phyloP scores from a whole-genome alignment of 2,888 invertebrate species.

The Drosophila fungiperda region DNA sequence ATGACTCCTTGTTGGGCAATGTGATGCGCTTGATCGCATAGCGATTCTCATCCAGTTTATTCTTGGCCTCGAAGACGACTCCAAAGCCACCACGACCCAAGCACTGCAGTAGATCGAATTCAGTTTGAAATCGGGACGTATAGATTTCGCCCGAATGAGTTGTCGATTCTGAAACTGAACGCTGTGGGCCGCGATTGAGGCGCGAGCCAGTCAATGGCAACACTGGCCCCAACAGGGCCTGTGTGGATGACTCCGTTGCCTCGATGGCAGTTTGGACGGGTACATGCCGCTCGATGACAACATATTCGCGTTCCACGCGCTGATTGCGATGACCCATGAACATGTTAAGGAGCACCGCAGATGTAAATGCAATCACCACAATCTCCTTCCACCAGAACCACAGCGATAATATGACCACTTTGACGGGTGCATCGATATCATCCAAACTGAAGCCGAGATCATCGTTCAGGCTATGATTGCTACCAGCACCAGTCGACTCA shows the following conservation, averaged over 20 bases:
- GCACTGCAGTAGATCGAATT: constrained; percentile 93
- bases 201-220: constrained; percentile 33
- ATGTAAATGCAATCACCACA: constrained; percentile 90
- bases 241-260: constrained; percentile 82
- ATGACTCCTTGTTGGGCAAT: constrained; percentile 92
- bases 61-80: constrained; percentile 97
- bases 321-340: constrained; percentile 86
- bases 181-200: constrained; percentile 45
- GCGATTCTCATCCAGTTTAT: constrained; percentile 96
- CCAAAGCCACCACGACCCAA: constrained; percentile 98
- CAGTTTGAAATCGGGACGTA: constrained; percentile 90
- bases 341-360: constrained; percentile 90
- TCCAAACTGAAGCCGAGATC: constrained; percentile 83
- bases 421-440: constrained; percentile 88
- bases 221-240: constrained; percentile 74
- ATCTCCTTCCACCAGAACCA: constrained; percentile 96
- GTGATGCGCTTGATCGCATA: constrained; percentile 98
- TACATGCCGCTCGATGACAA: constrained; percentile 84
- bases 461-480: constrained; percentile 67
- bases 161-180: constrained; percentile 80
- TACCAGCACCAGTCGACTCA: constrained; percentile 21
- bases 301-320: constrained; percentile 81
- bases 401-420: constrained; percentile 90
- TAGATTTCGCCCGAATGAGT: constrained; percentile 79
- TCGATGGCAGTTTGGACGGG: constrained; percentile 84